Conservation (phyloP, 2,113 vertebrate species). For the Tringa solitaria region DNA sequence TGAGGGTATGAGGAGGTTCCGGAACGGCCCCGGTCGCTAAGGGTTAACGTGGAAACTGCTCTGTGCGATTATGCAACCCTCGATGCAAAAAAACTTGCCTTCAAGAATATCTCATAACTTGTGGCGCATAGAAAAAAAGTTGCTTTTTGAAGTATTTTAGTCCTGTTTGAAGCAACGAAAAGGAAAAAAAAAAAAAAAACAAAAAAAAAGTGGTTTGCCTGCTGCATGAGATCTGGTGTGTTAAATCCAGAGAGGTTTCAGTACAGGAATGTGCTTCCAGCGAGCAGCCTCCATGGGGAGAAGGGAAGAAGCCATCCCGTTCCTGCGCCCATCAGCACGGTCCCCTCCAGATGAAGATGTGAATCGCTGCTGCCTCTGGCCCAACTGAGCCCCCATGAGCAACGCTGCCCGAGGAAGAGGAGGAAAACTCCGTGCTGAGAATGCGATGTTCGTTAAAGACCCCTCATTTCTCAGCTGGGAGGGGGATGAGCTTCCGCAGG, state of each 20-base stretch:
- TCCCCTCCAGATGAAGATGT: rapidly evolving
- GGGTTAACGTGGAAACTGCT: not conserved
- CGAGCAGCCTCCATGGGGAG: rapidly evolving
- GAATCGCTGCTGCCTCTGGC: rapidly evolving
- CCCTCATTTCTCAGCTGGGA: not conserved
- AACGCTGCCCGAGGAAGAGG: not conserved
- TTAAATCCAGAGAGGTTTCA: not conserved
- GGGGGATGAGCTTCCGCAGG: not conserved
- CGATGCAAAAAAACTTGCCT: no score
- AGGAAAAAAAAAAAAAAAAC: no score
- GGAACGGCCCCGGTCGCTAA: rapidly evolving
- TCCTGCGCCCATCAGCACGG: rapidly evolving
- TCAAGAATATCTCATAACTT: not conserved
- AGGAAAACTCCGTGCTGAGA: rapidly evolving
- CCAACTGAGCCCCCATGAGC: rapidly evolving
- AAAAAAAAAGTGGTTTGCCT: not conserved
- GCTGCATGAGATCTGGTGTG: rapidly evolving
- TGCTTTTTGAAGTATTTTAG: not conserved
- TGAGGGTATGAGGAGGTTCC: not conserved
- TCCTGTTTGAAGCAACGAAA: not conserved
- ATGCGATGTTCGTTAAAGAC: rapidly evolving
- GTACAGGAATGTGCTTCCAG: not conserved
- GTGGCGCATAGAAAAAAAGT: not conserved
- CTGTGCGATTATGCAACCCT: not conserved
- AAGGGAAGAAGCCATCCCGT: rapidly evolving